phyloP scores from a whole-genome alignment of 2,113 vertebrate species.

The Eptatretus burgeri region DNA sequence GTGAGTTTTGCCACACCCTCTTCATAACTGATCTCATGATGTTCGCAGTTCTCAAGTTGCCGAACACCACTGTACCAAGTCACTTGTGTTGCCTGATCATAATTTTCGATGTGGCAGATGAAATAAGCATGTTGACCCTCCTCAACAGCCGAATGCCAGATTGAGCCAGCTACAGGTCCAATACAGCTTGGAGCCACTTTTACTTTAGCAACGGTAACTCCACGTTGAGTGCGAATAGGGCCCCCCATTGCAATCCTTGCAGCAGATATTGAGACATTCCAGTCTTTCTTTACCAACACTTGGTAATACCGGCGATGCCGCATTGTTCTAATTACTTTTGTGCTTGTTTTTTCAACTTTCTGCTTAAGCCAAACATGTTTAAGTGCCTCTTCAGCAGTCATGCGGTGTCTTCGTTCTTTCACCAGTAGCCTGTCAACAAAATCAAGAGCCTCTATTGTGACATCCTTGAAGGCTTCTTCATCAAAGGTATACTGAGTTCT shows the following conservation, averaged over 20 bases:
- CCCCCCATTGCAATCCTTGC: slow-evolving; percentile 69
- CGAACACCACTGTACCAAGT: slow-evolving; percentile 92
- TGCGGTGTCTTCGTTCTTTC: slow-evolving; percentile 74
- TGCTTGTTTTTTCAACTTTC: slow-evolving; percentile 34
- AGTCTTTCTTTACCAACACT: slow-evolving; percentile 55
- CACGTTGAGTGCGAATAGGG: slow-evolving; percentile 52
- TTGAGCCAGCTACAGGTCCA: slow-evolving; percentile 51
- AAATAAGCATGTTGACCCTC: slow-evolving; percentile 53
- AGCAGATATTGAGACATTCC: slow-evolving; percentile 54
- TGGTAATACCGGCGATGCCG: slow-evolving; percentile 85
- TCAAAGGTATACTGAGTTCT: slow-evolving; percentile 75
- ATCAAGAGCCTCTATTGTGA: slow-evolving; percentile 56
- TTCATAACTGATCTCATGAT: slow-evolving; percentile 63
- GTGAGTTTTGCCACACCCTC: slow-evolving; percentile 63
- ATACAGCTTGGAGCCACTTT: slow-evolving; percentile 87
- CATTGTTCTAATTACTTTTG: slow-evolving; percentile 38
- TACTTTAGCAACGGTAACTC: slow-evolving; percentile 53
- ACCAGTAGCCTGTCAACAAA: slow-evolving; percentile 65
- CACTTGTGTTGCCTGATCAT: slow-evolving; percentile 63
- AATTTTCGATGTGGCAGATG: slow-evolving; percentile 64
- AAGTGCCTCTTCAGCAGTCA: slow-evolving; percentile 66
- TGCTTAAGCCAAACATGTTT: slow-evolving; percentile 54
- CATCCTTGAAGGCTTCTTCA: slow-evolving; percentile 59
- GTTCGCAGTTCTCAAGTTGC: slow-evolving; percentile 51
- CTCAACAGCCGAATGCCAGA: slow-evolving; percentile 33